A percentile compares a stretch with the other conserved stretches of the same genome.
Conservation (phyloP, 53 echinoderm and acorn worm genomes). For the Antedon mediterranea region DNA sequence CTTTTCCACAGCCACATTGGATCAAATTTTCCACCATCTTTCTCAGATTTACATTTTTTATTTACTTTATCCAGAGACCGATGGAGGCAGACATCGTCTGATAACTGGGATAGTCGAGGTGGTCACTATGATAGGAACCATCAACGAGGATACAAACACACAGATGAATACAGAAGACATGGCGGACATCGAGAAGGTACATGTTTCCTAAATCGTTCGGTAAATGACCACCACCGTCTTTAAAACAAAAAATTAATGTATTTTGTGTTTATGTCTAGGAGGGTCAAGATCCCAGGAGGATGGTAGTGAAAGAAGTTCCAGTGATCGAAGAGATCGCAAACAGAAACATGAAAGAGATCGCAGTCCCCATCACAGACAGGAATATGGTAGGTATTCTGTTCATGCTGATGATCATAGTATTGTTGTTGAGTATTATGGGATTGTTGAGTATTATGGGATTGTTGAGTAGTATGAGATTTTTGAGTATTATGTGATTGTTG, state of each 20-base stretch:
- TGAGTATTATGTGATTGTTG: no score
- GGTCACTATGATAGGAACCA: neutral
- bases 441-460: no score
- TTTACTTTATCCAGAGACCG: neutral
- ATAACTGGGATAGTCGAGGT: no score
- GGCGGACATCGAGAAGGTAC: neutral
- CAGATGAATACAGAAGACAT: neutral
- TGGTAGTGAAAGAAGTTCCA: neutral
- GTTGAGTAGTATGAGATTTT: no score
- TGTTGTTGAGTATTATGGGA: no score
- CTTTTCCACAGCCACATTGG: no score
- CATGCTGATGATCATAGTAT: no score
- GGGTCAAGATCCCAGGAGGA: neutral
- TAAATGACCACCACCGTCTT: neutral
- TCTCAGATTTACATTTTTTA: neutral
- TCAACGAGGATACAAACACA: neutral
- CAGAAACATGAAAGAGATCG: slow-evolving; percentile 26
- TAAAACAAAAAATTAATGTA: neutral
- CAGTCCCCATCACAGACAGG: slow-evolving; percentile 21
- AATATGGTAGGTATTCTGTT: slow-evolving; percentile 1
- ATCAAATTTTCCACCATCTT: no score
- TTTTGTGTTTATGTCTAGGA: no score
- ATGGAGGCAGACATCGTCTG: neutral
- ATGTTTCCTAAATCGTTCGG: no score
- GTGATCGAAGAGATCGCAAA: neutral